These are phyloP conservation scores for Sigmodon hispidus DNA, from an alignment of 2,113 vertebrate genomes.

Conservation along the genomic window DNA sequence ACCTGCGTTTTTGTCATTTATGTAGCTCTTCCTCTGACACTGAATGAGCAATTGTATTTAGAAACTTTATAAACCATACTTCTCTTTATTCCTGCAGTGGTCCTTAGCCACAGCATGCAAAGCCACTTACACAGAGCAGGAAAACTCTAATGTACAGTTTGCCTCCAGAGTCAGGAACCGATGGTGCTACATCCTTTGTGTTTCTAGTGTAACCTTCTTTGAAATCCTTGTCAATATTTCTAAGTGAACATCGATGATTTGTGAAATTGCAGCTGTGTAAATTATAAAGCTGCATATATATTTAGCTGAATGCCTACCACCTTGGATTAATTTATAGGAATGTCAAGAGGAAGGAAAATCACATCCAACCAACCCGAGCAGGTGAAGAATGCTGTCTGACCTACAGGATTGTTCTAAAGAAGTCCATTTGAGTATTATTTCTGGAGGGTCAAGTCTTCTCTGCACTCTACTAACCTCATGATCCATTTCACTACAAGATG, in stretches of 20 bases:
- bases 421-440: neutral
- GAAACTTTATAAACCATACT: too few species aligned
- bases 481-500: neutral
- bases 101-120: neutral
- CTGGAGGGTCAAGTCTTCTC: neutral
- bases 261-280: too few species aligned
- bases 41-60: too few species aligned
- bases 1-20: neutral
- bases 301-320: neutral
- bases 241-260: neutral
- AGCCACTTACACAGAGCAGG: neutral
- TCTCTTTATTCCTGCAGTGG: too few species aligned
- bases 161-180: neutral
- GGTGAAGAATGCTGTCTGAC: neutral
- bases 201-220: neutral
- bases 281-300: neutral
- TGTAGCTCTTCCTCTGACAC: neutral
- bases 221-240: neutral
- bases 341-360: neutral
- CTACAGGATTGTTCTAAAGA: neutral
- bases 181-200: neutral
- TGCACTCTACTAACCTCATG: neutral
- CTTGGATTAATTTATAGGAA: neutral
- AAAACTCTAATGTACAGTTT: neutral
- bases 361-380: neutral